Evolutionary conservation across 2,797 vertebrate species (phyloP), one percentile per base, ranked within the genome.

Genomic region (Pseudochirops cupreus): DNA sequence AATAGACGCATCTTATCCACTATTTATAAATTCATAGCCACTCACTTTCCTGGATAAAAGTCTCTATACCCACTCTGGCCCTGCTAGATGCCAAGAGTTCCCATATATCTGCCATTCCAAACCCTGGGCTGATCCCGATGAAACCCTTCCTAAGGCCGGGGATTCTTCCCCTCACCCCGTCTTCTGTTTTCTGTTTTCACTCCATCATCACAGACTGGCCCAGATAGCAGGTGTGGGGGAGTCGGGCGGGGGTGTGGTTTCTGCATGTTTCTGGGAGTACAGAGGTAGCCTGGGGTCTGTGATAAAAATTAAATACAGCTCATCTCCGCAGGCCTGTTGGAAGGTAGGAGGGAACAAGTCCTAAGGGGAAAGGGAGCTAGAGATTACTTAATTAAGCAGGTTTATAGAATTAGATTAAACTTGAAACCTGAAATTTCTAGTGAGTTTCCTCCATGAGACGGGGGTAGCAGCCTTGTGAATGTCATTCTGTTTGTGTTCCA

Each of bases 331-430:
- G 94, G 96, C 96, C 93, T 92, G 94, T 97, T 95, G 97, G 97
- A 98, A 98, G 93, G 94, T 95, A 98, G 96, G 4, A 97, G 96
- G 96, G 97, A 98, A 92, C 56, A 98, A 98, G 97, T 98, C 97
- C 97, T 98, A 82, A 94, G 96, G 98, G 97, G 97, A 97, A 98
- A 98, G 97, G 74, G 39, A 98, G 93, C 92, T 97, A 95, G 98
- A 96, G 96, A 97, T 98, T 98, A 98, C 97, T 98, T 98, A 98
- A 98, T 98, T 99, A 99, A 99, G 97, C 93, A 98, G 74, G 93
- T 92, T 97, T 98, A 97, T 97, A 97, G 97, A 98, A 98, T 98
- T 98, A 98, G 94, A 97, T 98, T 98, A 97, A 97, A 96, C 97
- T 98, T 98, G 96, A 98, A 98, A 97, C 95, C 96, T 98, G 94